These are phyloP conservation scores for Drosophila macrothrix DNA, from an alignment of 2,888 invertebrate species.

Conservation along the genomic window DNA sequence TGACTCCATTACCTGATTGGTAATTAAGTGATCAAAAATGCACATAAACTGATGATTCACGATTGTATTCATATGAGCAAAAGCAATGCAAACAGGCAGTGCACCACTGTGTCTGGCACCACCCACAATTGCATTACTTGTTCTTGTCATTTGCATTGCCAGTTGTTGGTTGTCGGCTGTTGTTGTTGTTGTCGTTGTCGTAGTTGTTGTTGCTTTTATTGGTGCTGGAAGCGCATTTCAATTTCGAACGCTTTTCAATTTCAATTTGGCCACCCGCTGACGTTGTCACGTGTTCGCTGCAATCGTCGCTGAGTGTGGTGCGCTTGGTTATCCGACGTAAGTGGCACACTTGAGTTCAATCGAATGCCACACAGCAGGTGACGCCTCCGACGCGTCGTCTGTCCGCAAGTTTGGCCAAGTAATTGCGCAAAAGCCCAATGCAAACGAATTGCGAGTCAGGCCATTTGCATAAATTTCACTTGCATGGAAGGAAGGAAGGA, in stretches of 20 bases:
- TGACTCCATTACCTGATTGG: background rate
- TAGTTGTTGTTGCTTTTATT: conserved; percentile 1
- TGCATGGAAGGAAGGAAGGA: conserved; percentile 44
- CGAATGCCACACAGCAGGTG: conserved; percentile 76
- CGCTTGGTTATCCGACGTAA: conserved; percentile 45
- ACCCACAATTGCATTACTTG: conserved; percentile 30
- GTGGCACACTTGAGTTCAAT: conserved; percentile 79
- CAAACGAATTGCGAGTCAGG: conserved; percentile 39
- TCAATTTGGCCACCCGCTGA: conserved; percentile 54
- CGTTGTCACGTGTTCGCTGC: conserved; percentile 62
- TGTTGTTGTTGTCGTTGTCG: background rate
- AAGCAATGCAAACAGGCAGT: background rate
- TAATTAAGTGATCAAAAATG: background rate
- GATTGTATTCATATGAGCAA: background rate
- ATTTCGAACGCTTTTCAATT: conserved; percentile 70
- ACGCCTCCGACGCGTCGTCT: conserved; percentile 43
- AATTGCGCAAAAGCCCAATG: conserved; percentile 64
- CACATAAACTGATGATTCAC: background rate
- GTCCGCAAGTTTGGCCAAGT: conserved; percentile 33
- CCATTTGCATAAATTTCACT: conserved; percentile 78
- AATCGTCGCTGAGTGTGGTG: conserved; percentile 21
- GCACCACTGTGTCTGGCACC: conserved; percentile 30
- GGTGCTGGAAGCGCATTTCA: conserved; percentile 49
- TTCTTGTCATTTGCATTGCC: conserved; percentile 29
- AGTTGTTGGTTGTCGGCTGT: background rate